Evolutionary conservation across 2,797 vertebrate genomes (phyloP).

Genomic region (Poeciliopsis infans): DNA sequence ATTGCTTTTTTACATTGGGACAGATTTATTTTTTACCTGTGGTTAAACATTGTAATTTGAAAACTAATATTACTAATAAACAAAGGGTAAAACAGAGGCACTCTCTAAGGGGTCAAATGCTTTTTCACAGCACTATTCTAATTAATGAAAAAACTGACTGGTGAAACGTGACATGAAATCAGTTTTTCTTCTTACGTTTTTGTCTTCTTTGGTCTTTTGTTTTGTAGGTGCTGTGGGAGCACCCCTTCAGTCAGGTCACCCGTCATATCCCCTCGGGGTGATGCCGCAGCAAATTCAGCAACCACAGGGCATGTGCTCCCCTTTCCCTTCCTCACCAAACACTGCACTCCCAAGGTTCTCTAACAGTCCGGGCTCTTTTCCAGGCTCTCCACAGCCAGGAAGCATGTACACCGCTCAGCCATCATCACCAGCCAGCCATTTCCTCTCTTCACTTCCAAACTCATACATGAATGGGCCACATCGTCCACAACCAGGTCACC

Average conservation of each 20-base stretch:
- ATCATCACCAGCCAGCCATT: constrained; percentile 81
- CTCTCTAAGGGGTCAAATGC: not conserved
- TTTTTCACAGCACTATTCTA: not conserved
- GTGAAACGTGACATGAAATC: not conserved
- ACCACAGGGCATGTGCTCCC: constrained; percentile 74
- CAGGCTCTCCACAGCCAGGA: constrained; percentile 83
- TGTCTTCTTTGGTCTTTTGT: constrained; percentile 18
- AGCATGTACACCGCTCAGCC: constrained; percentile 83
- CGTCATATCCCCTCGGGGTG: constrained; percentile 69
- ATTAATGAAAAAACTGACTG: not conserved
- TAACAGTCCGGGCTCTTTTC: constrained; percentile 81
- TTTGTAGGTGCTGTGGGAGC: constrained; percentile 68
- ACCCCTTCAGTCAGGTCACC: constrained; percentile 68
- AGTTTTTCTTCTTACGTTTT: not conserved
- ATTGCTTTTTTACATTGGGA: not conserved
- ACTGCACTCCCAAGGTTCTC: constrained; percentile 84
- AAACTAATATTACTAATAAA: not conserved
- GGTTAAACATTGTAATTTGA: not conserved
- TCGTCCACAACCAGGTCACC: constrained; percentile 86
- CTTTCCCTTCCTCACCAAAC: constrained; percentile 83
- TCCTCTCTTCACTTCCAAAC: constrained; percentile 81
- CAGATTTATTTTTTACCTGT: not conserved
- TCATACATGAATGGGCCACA: constrained; percentile 90
- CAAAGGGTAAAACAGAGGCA: not conserved
- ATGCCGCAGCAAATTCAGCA: constrained; percentile 78